Conservation (phyloP, 37 sponge, comb jelly and placozoan genomes). For the Petrosia ficiformis region DNA sequence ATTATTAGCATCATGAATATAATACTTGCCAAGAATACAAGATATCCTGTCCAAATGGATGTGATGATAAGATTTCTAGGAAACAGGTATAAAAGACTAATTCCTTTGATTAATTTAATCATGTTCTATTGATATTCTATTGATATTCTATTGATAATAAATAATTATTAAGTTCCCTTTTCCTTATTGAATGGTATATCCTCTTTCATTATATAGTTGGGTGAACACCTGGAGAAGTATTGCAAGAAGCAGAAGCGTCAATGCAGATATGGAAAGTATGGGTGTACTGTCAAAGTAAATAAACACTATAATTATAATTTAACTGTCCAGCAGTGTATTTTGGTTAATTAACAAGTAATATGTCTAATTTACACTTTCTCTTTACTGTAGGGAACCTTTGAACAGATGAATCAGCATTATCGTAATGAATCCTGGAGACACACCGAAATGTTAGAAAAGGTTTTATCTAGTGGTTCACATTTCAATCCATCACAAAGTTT, state of each 20-base stretch:
- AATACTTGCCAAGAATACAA: slow-evolving; percentile 25
- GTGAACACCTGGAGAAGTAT: not conserved
- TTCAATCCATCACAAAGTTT: not conserved
- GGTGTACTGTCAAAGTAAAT: slow-evolving; percentile 44
- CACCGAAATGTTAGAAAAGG: not conserved
- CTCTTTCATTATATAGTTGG: not conserved
- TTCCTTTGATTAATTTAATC: not conserved
- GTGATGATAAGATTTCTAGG: slow-evolving; percentile 51
- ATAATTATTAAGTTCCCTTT: no score
- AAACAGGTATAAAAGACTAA: slow-evolving; percentile 33
- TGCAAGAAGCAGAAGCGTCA: slow-evolving; percentile 16
- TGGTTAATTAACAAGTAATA: not conserved
- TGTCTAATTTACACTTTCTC: not conserved
- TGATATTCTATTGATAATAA: not conserved
- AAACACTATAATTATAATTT: not conserved
- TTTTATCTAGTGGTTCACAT: not conserved
- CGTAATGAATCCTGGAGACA: slow-evolving; percentile 17
- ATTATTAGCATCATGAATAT: slow-evolving; percentile 30
- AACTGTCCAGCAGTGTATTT: no score
- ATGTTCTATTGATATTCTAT: not conserved
- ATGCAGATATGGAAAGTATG: slow-evolving; percentile 23
- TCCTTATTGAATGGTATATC: no score
- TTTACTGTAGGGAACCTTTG: slow-evolving; percentile 28
- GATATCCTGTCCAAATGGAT: slow-evolving; percentile 38
- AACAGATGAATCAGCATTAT: slow-evolving; percentile 23